Evolutionary conservation across 1,140 invertebrate species (phyloP).

Genomic region (Copidosoma floridanum): DNA sequence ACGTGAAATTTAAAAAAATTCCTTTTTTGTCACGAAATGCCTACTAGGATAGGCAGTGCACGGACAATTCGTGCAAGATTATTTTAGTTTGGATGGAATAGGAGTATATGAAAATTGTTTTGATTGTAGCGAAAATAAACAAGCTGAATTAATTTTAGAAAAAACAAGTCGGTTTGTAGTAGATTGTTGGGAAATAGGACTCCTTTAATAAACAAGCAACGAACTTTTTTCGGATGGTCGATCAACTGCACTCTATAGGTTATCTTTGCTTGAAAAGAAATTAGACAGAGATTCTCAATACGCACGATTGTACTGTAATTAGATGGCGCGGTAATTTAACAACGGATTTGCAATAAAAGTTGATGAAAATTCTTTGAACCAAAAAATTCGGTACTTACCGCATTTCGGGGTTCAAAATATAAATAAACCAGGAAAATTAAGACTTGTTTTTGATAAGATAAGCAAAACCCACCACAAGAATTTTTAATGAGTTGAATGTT

Average conservation of each 20-base stretch:
- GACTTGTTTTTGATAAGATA: conserved; percentile 35
- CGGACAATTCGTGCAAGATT: background rate
- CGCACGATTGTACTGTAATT: conserved; percentile 3
- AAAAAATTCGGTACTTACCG: conserved; percentile 32
- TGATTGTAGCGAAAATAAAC: background rate
- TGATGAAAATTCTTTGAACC: background rate
- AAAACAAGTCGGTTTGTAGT: background rate
- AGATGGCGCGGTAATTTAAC: conserved; percentile 20
- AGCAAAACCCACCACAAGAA: background rate
- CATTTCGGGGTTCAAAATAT: conserved; percentile 37
- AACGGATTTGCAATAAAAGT: conserved; percentile 23
- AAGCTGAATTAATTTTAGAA: background rate
- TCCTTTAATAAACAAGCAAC: conserved; percentile 15
- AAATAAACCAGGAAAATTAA: conserved; percentile 34
- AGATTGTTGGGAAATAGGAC: conserved; percentile 21
- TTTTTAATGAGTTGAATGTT: conserved; percentile 41
- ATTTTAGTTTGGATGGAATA: background rate
- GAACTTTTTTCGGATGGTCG: background rate
- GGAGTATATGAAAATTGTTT: background rate
- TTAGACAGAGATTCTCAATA: conserved; percentile 1
- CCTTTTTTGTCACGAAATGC: background rate
- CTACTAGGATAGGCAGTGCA: background rate
- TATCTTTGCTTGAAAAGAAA: conserved; percentile 16
- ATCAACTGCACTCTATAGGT: background rate
- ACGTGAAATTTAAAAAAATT: background rate